phyloP scores from a whole-genome alignment of 2,888 invertebrate genomes.

The Nymphalis urticae region DNA sequence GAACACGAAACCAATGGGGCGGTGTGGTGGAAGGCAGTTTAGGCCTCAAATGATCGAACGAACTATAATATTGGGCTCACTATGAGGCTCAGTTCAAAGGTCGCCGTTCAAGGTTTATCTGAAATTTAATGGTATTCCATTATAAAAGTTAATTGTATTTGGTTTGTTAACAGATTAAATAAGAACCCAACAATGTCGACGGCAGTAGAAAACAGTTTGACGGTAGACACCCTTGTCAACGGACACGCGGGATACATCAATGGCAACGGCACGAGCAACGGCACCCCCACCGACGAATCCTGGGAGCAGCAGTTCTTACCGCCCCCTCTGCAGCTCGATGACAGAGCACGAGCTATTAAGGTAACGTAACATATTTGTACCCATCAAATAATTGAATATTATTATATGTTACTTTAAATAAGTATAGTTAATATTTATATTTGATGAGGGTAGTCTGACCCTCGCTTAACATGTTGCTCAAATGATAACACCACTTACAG shows the following conservation, averaged over 20 bases:
- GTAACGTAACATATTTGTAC: conserved; percentile 43
- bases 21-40: no score
- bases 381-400: no score
- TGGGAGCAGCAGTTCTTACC: conserved; percentile 71
- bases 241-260: conserved; percentile 41
- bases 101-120: no score
- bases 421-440: background rate
- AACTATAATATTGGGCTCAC: no score
- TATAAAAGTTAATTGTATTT: no score
- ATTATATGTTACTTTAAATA: no score
- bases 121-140: no score
- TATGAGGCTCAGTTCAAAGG: no score
- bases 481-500: no score
- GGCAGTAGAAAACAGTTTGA: conserved; percentile 48
- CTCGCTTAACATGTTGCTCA: no score
- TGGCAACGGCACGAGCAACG: conserved; percentile 33
- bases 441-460: background rate
- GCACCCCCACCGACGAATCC: conserved; percentile 44
- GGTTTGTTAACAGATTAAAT: background rate
- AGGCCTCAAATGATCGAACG: no score
- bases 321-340: conserved; percentile 59
- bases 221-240: conserved; percentile 44
- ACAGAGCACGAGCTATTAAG: conserved; percentile 63
- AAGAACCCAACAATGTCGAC: conserved; percentile 51
- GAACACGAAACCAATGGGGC: no score